Conservation (phyloP, 2,888 invertebrate genomes). For the Catocala fraxini region DNA sequence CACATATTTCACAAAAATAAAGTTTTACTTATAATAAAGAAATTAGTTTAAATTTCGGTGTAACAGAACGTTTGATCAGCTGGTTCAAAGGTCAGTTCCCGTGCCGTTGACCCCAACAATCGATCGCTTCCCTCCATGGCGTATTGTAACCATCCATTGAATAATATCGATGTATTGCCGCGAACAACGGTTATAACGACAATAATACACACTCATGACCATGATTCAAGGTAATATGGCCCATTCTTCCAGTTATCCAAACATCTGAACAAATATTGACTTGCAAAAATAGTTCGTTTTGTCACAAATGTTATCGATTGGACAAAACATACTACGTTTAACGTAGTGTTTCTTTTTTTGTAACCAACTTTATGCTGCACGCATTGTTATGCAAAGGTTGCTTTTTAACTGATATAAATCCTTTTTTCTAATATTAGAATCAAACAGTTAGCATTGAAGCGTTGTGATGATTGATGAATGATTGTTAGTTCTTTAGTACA, state of each 20-base stretch:
- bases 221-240: constrained; percentile 38
- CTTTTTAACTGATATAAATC: no score
- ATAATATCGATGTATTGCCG: constrained; percentile 61
- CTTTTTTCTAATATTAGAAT: no score
- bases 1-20: background rate
- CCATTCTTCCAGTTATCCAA: constrained; percentile 30
- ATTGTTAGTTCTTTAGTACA: no score
- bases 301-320: no score
- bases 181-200: constrained; percentile 34
- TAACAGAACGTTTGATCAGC: constrained; percentile 74
- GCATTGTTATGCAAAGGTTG: no score
- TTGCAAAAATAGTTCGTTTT: background rate
- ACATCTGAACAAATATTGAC: constrained; percentile 22
- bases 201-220: constrained; percentile 38
- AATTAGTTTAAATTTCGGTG: constrained; percentile 43
- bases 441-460: no score
- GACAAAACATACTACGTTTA: no score
- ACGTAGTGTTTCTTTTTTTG: no score
- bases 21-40: constrained; percentile 15
- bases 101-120: constrained; percentile 82
- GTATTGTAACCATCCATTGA: constrained; percentile 75
- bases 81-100: constrained; percentile 85
- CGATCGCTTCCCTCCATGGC: constrained; percentile 82
- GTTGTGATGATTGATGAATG: no score
- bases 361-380: no score